Percentiles rank a stretch among this genome's conserved stretches.
Evolutionary conservation across 2,888 invertebrate genomes (phyloP).

Genomic region (Ametastegia equiseti): DNA sequence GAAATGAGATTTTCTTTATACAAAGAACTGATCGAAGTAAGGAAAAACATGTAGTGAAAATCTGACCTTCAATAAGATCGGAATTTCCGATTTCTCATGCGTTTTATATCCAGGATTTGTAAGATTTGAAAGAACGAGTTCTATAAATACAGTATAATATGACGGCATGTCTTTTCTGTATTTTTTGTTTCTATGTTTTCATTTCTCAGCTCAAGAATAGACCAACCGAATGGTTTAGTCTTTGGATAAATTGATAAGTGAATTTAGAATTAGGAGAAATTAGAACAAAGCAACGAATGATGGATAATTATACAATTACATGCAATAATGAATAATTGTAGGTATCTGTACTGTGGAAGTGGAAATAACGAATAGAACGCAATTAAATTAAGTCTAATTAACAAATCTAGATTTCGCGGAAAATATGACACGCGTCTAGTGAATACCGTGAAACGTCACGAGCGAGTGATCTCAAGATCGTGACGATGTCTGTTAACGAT

Average conservation of each 20-base stretch:
- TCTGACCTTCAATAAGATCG: too few species aligned
- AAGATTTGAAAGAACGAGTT: too few species aligned
- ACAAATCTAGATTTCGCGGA: background rate
- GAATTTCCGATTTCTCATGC: too few species aligned
- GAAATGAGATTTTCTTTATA: too few species aligned
- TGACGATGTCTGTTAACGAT: background rate
- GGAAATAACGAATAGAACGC: background rate
- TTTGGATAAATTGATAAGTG: background rate
- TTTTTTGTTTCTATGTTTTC: background rate
- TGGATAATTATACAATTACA: background rate
- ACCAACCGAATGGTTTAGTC: background rate
- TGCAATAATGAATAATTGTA: background rate
- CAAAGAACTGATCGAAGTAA: too few species aligned
- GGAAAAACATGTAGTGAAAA: too few species aligned
- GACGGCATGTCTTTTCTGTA: background rate
- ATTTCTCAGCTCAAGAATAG: background rate
- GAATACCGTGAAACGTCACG: background rate
- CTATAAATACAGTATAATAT: too few species aligned
- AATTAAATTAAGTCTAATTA: slow-evolving; percentile 3
- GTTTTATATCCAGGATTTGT: too few species aligned
- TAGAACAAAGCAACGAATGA: background rate
- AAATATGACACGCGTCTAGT: background rate
- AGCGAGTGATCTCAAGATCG: background rate
- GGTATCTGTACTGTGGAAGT: background rate
- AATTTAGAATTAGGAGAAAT: background rate